A percentile compares a stretch with the other conserved stretches of the same genome.
Evolutionary conservation across 2,888 invertebrate genomes (phyloP).

Genomic region (Syrista parreyssii): DNA sequence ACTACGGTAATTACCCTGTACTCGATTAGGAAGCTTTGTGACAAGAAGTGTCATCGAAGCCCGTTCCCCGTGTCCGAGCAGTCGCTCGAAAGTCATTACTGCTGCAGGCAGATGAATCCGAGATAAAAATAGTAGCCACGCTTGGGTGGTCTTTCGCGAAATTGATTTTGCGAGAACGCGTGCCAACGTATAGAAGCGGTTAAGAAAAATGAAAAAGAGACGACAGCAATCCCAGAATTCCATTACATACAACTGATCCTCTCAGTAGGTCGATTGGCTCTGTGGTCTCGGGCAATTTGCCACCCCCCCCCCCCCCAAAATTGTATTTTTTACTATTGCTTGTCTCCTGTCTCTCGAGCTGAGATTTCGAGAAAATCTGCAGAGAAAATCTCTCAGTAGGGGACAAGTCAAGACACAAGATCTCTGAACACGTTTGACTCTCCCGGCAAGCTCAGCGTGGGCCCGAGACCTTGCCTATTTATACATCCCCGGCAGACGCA

Average conservation of each 20-base stretch:
- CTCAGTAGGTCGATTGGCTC: not conserved
- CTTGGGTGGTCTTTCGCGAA: conserved; percentile 3
- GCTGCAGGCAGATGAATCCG: not conserved
- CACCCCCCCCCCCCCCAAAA: too few species aligned
- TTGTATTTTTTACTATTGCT: not conserved
- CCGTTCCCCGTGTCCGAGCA: not conserved
- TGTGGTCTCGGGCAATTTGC: not conserved
- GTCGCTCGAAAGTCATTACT: not conserved
- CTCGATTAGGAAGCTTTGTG: not conserved
- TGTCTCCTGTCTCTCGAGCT: not conserved
- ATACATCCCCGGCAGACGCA: conserved; percentile 40
- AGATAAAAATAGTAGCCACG: not conserved
- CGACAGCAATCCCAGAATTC: not conserved
- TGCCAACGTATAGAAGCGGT: not conserved
- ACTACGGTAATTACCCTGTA: not conserved
- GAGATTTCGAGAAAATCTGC: not conserved
- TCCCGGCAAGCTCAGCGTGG: conserved; percentile 52
- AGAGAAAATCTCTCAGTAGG: conserved; percentile 34
- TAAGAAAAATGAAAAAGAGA: not conserved
- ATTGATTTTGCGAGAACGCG: not conserved
- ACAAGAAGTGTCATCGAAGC: not conserved
- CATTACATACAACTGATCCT: not conserved
- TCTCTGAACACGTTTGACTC: conserved; percentile 35
- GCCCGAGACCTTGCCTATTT: conserved; percentile 58
- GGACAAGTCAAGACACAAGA: conserved; percentile 27